Evolutionary conservation across 2,113 vertebrate species (phyloP).

Genomic region (Hyperoodon ampullatus): DNA sequence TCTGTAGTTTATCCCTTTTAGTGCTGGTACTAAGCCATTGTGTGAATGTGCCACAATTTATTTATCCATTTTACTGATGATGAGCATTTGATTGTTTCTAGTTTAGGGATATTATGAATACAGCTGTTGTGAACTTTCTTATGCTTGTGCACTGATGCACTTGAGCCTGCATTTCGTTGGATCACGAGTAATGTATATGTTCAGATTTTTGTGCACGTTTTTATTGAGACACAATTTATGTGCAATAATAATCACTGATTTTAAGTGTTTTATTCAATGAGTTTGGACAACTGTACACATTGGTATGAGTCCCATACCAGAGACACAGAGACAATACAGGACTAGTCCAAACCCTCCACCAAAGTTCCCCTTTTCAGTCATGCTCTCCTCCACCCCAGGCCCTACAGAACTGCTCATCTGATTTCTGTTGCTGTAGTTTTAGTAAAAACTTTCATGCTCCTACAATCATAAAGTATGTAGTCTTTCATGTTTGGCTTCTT

Average conservation of each 20-base stretch:
- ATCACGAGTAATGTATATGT: neutral
- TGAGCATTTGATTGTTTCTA: too few relatives aligned
- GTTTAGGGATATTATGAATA: neutral
- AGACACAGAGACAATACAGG: too few relatives aligned
- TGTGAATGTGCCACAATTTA: neutral
- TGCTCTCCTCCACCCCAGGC: neutral
- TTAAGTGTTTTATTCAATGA: neutral
- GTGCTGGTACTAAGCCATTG: accelerated
- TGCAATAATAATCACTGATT: neutral
- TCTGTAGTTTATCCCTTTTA: accelerated
- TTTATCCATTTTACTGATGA: neutral
- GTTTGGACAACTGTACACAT: neutral
- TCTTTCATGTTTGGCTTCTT: neutral
- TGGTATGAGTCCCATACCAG: too few relatives aligned
- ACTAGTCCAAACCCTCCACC: neutral
- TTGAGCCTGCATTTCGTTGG: neutral
- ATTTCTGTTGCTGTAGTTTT: neutral
- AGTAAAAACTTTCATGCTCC: neutral
- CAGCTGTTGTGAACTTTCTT: neutral
- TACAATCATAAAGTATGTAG: neutral
- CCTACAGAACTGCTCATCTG: neutral
- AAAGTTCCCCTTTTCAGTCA: too few relatives aligned
- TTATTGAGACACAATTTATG: neutral
- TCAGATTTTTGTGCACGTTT: neutral
- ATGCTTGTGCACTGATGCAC: neutral